phyloP scores from a whole-genome alignment of 2,797 vertebrate genomes.

The Agapornis canus region DNA sequence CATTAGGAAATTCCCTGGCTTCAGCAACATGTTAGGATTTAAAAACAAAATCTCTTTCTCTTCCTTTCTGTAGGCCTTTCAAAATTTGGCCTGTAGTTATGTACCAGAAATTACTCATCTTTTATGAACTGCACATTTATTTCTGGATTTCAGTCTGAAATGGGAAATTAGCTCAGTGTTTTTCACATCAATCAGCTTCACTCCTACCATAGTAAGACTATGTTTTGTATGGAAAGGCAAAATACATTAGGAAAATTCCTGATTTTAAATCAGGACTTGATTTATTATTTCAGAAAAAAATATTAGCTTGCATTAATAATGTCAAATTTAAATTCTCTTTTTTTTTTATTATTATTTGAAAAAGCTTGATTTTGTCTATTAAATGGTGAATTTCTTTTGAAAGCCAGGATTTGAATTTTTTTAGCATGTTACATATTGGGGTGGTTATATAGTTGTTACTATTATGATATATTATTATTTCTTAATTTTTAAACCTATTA shows the following conservation, averaged over 20 bases:
- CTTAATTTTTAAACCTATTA: background rate
- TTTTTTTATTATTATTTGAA: background rate
- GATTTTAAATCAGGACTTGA: background rate
- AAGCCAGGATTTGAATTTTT: background rate
- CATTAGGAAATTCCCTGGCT: background rate
- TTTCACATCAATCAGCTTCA: background rate
- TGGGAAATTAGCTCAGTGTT: background rate
- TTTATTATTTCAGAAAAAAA: background rate
- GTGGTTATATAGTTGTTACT: background rate
- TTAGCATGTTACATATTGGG: background rate
- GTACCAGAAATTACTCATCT: background rate
- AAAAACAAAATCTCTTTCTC: background rate
- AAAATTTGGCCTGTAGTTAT: background rate
- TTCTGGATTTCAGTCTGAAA: background rate
- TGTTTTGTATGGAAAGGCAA: background rate
- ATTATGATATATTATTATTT: background rate
- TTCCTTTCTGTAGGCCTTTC: background rate
- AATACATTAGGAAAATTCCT: background rate
- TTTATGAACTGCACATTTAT: background rate
- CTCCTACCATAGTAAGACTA: background rate
- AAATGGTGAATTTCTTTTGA: background rate
- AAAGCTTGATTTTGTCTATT: background rate
- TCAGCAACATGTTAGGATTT: background rate
- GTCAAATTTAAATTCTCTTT: background rate
- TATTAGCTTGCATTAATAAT: background rate